These are phyloP conservation scores for Quiscalus mexicanus DNA, from an alignment of 2,113 vertebrate species.

Conservation along the genomic window DNA sequence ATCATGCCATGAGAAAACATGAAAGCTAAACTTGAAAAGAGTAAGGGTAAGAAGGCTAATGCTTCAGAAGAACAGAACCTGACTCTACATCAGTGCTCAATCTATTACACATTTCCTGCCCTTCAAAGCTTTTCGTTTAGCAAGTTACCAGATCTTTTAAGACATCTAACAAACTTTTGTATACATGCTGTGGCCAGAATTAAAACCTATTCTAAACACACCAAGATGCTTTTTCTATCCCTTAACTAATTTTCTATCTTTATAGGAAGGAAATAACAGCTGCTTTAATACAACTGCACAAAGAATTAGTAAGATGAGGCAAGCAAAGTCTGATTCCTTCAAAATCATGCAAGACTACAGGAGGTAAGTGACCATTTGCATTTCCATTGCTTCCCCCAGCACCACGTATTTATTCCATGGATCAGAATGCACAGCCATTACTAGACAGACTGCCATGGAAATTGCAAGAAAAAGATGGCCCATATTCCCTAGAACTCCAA, in stretches of 20 bases:
- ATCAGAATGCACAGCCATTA: not conserved
- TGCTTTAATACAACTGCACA: not conserved
- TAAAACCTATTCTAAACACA: not conserved
- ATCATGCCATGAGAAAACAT: not conserved
- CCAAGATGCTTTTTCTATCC: not conserved
- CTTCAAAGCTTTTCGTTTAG: not conserved
- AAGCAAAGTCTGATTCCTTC: not conserved
- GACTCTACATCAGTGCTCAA: not conserved
- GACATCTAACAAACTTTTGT: not conserved
- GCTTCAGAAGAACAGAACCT: not conserved
- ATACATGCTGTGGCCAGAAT: not conserved
- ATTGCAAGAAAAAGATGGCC: not conserved
- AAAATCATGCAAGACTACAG: not conserved
- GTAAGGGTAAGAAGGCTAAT: not conserved
- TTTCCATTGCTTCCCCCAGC: accelerated
- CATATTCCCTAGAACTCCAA: not conserved
- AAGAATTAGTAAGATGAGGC: not conserved
- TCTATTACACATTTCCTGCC: not conserved
- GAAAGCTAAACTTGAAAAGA: not conserved
- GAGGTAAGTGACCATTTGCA: not conserved
- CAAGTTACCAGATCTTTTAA: not conserved
- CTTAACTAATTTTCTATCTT: not conserved
- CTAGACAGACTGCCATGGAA: not conserved
- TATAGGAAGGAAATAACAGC: not conserved
- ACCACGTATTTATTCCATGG: not conserved